Conservation (phyloP, 2,888 invertebrate species). For the Leptarthrus brevirostris region DNA sequence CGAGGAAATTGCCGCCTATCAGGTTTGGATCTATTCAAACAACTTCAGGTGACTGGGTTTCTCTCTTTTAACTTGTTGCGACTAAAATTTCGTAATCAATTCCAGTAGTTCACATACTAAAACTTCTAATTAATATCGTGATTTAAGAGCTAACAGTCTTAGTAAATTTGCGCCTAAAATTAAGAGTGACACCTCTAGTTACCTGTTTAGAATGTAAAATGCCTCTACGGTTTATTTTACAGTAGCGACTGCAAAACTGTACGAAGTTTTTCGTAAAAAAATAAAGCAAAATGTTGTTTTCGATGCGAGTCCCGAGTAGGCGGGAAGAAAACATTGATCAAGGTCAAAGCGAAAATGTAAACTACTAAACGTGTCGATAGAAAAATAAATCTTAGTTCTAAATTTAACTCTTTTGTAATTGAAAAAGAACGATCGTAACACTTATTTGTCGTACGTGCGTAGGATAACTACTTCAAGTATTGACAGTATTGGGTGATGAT, state of each 20-base stretch:
- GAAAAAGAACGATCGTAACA: too few relatives aligned
- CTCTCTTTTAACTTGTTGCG: neutral
- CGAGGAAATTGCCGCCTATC: conserved; percentile 67
- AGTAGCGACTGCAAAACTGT: neutral
- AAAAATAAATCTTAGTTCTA: too few relatives aligned
- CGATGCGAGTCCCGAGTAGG: neutral
- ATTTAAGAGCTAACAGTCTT: neutral
- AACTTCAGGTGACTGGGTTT: conserved; percentile 34
- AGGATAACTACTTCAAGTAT: too few relatives aligned
- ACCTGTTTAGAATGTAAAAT: neutral
- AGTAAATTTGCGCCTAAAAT: neutral
- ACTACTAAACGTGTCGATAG: too few relatives aligned
- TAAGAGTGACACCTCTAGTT: neutral
- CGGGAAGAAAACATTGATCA: neutral
- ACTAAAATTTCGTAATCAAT: too few relatives aligned
- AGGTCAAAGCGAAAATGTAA: neutral
- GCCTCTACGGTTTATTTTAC: neutral
- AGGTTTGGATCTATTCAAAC: conserved; percentile 59
- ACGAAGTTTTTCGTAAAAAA: neutral
- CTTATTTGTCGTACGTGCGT: too few relatives aligned
- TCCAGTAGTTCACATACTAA: neutral
- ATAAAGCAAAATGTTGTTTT: neutral
- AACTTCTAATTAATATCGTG: neutral
- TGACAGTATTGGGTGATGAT: too few relatives aligned
- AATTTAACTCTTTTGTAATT: too few relatives aligned